Evolutionary conservation across 2,113 vertebrate genomes (phyloP).

Genomic region (Elephas maximus): DNA sequence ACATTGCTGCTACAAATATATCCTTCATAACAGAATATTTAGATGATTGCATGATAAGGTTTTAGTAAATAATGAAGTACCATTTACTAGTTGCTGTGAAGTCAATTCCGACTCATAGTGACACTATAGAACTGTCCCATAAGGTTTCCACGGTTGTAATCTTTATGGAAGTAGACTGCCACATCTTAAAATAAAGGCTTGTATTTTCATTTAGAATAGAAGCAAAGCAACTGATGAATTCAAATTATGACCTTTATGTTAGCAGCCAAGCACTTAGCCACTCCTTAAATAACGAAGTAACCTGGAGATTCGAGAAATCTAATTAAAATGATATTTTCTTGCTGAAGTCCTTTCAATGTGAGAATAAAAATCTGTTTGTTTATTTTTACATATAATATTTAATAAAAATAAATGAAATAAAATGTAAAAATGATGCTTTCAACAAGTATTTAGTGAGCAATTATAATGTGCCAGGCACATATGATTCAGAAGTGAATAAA

Average conservation of each 20-base stretch:
- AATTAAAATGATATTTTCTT: conserved; percentile 8
- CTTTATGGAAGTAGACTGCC: too few species aligned
- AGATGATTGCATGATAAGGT: neutral
- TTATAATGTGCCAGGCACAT: neutral
- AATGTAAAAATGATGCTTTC: neutral
- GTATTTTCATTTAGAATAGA: too few species aligned
- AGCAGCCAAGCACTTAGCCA: too few species aligned
- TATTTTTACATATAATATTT: neutral
- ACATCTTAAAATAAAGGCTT: too few species aligned
- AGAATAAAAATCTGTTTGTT: conserved; percentile 3
- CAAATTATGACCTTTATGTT: neutral
- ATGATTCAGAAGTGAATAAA: neutral
- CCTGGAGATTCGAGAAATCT: neutral
- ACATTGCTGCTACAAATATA: neutral
- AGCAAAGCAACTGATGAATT: neutral
- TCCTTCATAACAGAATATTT: neutral
- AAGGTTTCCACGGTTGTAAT: neutral
- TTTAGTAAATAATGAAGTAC: neutral
- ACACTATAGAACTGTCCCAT: neutral
- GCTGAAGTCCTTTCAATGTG: neutral
- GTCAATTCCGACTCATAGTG: neutral
- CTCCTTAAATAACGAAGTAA: neutral
- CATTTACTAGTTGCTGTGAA: neutral
- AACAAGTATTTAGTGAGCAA: neutral
- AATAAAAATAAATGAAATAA: neutral